Percentiles rank a stretch among this genome's conserved stretches.
Evolutionary conservation across 1,140 invertebrate species (phyloP).

Genomic region (Galleria mellonella): DNA sequence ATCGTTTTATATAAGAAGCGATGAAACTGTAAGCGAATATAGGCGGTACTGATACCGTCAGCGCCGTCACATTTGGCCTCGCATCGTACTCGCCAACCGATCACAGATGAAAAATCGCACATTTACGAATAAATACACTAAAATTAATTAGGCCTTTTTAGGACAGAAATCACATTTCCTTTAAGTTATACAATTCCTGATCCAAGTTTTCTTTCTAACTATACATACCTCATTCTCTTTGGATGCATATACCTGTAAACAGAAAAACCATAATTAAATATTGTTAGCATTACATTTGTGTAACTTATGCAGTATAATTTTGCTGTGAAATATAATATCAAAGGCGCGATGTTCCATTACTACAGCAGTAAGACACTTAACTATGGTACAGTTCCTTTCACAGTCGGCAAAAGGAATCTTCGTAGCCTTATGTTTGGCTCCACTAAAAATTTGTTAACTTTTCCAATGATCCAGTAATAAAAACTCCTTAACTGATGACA

Average conservation of each 20-base stretch:
- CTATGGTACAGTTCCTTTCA: too few relatives aligned
- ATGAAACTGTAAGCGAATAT: constrained; percentile 28
- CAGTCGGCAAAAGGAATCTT: too few relatives aligned
- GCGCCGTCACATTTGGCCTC: constrained; percentile 16
- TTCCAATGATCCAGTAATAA: too few relatives aligned
- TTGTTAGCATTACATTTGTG: too few relatives aligned
- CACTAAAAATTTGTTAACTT: too few relatives aligned
- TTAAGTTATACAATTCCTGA: constrained; percentile 57
- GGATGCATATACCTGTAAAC: constrained; percentile 43
- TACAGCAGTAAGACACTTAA: too few relatives aligned
- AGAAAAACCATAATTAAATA: constrained; percentile 7
- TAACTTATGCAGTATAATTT: too few relatives aligned
- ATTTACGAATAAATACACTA: constrained; percentile 62
- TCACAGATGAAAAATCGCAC: constrained; percentile 56
- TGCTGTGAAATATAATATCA: too few relatives aligned
- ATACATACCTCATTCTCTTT: constrained; percentile 42
- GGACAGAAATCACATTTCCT: constrained; percentile 70
- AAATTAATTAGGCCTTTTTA: constrained; percentile 72
- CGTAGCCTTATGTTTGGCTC: too few relatives aligned
- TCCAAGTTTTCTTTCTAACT: constrained; percentile 23
- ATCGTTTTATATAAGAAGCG: constrained; percentile 32
- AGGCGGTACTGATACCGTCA: constrained; percentile 10
- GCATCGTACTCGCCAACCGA: constrained; percentile 33
- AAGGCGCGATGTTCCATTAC: too few relatives aligned
- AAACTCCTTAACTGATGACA: too few relatives aligned